phyloP scores from a whole-genome alignment of 2,888 invertebrate genomes.

The Melipona beecheii region DNA sequence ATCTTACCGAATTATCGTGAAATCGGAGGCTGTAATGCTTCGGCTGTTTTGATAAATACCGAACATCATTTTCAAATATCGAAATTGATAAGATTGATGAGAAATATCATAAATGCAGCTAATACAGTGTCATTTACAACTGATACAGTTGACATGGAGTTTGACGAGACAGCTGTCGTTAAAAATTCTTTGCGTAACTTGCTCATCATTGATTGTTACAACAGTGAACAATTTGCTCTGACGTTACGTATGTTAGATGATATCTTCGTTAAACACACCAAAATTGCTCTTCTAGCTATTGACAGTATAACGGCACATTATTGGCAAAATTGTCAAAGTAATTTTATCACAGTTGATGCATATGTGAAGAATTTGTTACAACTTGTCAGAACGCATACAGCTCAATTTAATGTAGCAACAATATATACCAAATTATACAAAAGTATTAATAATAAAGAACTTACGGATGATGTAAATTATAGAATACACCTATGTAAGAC shows the following conservation, averaged over 20 bases:
- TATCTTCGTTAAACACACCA: slow-evolving; percentile 81
- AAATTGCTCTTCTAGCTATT: slow-evolving; percentile 84
- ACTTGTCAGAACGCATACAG: slow-evolving; percentile 84
- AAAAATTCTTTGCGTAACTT: slow-evolving; percentile 80
- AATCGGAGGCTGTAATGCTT: slow-evolving; percentile 82
- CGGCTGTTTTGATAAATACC: slow-evolving; percentile 85
- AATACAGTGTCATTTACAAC: slow-evolving; percentile 9
- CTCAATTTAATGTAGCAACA: slow-evolving; percentile 85
- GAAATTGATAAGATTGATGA: slow-evolving; percentile 81
- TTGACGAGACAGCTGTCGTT: slow-evolving; percentile 71
- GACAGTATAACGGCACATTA: slow-evolving; percentile 85
- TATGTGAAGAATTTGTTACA: slow-evolving; percentile 84
- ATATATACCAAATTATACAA: slow-evolving; percentile 86
- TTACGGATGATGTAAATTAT: slow-evolving; percentile 78
- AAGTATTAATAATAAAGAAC: slow-evolving; percentile 73
- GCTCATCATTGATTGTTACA: slow-evolving; percentile 82
- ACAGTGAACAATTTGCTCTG: slow-evolving; percentile 80
- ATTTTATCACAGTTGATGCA: slow-evolving; percentile 81
- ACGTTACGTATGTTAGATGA: slow-evolving; percentile 82
- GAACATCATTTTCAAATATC: slow-evolving; percentile 85
- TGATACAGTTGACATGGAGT: slow-evolving; percentile 7
- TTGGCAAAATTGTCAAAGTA: slow-evolving; percentile 83
- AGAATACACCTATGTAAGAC: slow-evolving; percentile 79
- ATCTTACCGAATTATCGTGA: slow-evolving; percentile 82
- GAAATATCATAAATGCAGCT: slow-evolving; percentile 72